Evolutionary conservation across 2,888 invertebrate genomes (phyloP).

Genomic region (Ophioninae sp.): DNA sequence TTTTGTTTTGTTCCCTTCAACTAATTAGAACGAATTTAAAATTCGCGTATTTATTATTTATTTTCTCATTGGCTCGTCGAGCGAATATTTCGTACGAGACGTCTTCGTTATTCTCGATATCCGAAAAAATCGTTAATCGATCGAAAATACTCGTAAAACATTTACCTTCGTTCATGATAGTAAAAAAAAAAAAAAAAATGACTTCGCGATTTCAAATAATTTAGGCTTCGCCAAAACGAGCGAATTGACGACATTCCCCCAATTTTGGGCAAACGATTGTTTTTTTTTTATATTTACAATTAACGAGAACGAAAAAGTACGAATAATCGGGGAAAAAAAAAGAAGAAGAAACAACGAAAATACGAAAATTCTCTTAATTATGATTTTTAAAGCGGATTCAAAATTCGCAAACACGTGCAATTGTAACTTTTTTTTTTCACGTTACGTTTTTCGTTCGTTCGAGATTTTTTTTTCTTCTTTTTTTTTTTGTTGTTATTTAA

Average conservation of each 20-base stretch:
- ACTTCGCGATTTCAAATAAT: background rate
- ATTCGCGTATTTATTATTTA: conserved; percentile 42
- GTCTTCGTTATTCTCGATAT: background rate
- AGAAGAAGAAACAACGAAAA: background rate
- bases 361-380: conserved; percentile 17
- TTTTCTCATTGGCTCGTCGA: conserved; percentile 5
- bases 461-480: background rate
- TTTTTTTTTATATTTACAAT: background rate
- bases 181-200: conserved; percentile 6
- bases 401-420: conserved; percentile 48
- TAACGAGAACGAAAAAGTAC: background rate
- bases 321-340: background rate
- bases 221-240: background rate
- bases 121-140: conserved; percentile 1
- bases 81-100: background rate
- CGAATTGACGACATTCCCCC: background rate
- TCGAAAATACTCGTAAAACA: background rate
- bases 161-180: background rate
- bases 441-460: background rate
- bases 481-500: conserved; percentile 7
- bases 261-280: background rate
- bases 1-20: background rate
- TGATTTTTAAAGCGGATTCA: conserved; percentile 2
- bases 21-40: conserved; percentile 12
- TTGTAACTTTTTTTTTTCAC: conserved; percentile 36